phyloP scores from a whole-genome alignment of 2,113 vertebrate species.

The Pao palembangensis region DNA sequence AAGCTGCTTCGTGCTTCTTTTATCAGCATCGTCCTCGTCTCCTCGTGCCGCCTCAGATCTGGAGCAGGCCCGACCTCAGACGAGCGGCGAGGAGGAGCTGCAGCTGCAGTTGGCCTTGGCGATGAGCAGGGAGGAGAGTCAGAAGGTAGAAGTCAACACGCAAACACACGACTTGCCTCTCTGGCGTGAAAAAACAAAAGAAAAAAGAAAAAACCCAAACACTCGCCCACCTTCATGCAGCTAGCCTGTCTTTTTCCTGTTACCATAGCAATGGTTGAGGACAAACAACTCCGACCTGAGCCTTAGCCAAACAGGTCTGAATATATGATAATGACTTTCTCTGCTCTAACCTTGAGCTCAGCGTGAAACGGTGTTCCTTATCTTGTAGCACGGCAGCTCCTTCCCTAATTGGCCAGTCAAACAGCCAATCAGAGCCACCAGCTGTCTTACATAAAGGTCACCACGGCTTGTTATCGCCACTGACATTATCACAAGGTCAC shows the following conservation, averaged over 20 bases:
- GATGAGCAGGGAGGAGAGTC: constrained; percentile 92
- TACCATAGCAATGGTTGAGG: constrained; percentile 79
- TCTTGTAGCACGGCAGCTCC: constrained; percentile 28
- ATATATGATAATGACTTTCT: background rate
- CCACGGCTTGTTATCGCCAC: background rate
- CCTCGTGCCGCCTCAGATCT: constrained; percentile 85
- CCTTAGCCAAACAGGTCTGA: constrained; percentile 25
- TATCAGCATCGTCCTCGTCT: constrained; percentile 85
- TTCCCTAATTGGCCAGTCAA: constrained; percentile 28
- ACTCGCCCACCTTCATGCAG: constrained; percentile 39
- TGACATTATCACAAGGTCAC: constrained; percentile 4
- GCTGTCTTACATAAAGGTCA: constrained; percentile 30
- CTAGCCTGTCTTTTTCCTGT: constrained; percentile 38
- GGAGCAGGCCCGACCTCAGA: constrained; percentile 93
- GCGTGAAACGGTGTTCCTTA: constrained; percentile 47
- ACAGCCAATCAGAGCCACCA: constrained; percentile 32
- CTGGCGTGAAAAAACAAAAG: constrained; percentile 16
- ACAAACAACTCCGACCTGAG: constrained; percentile 76
- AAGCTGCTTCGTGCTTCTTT: constrained; percentile 7
- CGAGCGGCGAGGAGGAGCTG: constrained; percentile 90
- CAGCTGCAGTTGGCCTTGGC: constrained; percentile 92
- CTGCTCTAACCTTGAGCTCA: constrained; percentile 55
- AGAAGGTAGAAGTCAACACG: constrained; percentile 77
- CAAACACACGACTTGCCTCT: constrained; percentile 1
- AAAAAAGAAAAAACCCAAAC: constrained; percentile 7